phyloP scores from a whole-genome alignment of 2,797 vertebrate genomes.

The Sciurus vulgaris region DNA sequence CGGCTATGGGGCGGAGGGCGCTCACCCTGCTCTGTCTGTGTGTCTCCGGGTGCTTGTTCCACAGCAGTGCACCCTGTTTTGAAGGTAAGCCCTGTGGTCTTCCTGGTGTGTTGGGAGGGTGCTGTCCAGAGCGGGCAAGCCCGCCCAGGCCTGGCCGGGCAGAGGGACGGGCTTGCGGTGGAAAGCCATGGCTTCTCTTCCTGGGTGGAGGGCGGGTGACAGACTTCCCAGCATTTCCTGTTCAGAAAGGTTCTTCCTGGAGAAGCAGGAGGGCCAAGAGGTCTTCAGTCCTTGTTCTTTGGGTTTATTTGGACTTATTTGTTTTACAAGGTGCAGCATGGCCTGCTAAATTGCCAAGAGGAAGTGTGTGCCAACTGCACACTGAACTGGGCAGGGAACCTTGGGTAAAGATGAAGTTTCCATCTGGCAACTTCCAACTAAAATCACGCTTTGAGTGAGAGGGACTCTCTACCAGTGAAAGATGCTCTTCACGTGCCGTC shows the following conservation, averaged over 20 bases:
- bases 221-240: accelerated
- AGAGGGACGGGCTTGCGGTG: neutral
- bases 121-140: neutral
- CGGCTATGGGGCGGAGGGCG: accelerated
- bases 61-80: no score
- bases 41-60: neutral
- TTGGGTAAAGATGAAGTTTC: slow-evolving; percentile 71
- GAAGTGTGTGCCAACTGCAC: slow-evolving; percentile 62
- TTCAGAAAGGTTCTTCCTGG: neutral
- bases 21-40: accelerated
- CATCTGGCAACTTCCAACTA: slow-evolving; percentile 60
- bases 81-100: neutral
- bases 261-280: neutral
- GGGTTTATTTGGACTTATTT: neutral
- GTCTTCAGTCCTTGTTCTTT: neutral
- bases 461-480: accelerated
- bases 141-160: neutral
- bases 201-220: neutral
- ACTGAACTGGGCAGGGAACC: slow-evolving; percentile 62
- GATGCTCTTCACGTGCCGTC: neutral
- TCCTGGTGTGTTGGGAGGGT: neutral
- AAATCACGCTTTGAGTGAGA: neutral
- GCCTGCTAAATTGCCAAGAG: accelerated
- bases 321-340: neutral
- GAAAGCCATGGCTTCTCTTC: neutral